phyloP scores from a whole-genome alignment of 1,140 invertebrate species.

The Catajapyx aquilonaris region DNA sequence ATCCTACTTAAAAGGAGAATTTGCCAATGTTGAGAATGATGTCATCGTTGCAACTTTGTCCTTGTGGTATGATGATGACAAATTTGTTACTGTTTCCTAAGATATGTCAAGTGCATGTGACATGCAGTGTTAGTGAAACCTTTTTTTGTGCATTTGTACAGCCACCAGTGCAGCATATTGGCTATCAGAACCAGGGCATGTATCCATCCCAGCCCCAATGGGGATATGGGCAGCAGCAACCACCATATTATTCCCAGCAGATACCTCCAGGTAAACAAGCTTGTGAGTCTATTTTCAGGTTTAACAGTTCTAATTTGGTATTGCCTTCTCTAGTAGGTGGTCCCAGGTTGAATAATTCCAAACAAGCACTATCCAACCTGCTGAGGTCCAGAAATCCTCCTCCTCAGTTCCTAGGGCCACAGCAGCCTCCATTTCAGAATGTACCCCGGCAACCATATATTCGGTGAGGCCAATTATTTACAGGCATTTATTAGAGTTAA shows the following conservation, averaged over 20 bases:
- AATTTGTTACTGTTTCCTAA: background rate
- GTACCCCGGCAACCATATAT: constrained; percentile 24
- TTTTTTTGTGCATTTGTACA: constrained; percentile 1
- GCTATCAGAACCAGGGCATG: constrained; percentile 7
- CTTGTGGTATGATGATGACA: constrained; percentile 1
- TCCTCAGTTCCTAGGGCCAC: constrained; percentile 24
- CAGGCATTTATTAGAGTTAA: constrained; percentile 20
- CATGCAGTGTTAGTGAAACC: background rate
- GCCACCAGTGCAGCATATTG: constrained; percentile 5
- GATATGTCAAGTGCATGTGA: background rate
- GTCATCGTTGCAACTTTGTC: too few species aligned
- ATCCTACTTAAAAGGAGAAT: too few species aligned
- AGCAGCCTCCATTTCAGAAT: constrained; percentile 17
- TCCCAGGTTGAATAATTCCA: constrained; percentile 46
- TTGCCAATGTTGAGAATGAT: too few species aligned
- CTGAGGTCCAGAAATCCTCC: constrained; percentile 36
- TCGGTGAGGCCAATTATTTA: constrained; percentile 15
- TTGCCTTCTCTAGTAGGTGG: constrained; percentile 19
- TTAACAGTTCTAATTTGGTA: background rate
- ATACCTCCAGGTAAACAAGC: constrained; percentile 13
- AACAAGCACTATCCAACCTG: constrained; percentile 71
- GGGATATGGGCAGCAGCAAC: constrained; percentile 13
- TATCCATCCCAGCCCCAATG: constrained; percentile 18
- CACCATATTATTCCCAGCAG: constrained; percentile 16
- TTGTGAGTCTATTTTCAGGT: background rate